Percentiles rank a stretch among this genome's conserved stretches.
phyloP scores from a whole-genome alignment of 2,113 vertebrate species.

The Phaetusa simplex region DNA sequence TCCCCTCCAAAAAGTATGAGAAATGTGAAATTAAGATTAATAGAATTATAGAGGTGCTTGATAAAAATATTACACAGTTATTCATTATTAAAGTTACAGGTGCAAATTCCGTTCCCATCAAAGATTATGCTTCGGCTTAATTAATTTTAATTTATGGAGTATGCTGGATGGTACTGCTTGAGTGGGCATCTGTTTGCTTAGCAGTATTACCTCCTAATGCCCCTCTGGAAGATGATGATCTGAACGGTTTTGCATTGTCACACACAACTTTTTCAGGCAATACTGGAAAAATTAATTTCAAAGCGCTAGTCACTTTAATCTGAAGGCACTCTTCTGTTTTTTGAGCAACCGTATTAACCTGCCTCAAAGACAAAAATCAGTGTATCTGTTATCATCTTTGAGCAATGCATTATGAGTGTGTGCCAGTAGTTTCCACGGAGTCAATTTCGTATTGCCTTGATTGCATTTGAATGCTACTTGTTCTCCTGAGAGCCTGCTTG shows the following conservation, averaged over 20 bases:
- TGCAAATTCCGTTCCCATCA: conserved; percentile 37
- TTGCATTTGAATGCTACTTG: conserved; percentile 20
- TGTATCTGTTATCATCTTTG: background rate
- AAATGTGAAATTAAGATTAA: background rate
- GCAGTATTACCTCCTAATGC: background rate
- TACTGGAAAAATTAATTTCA: background rate
- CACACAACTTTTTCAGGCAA: background rate
- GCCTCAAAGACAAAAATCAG: background rate
- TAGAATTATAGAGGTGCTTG: conserved; percentile 3
- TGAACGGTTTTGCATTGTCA: background rate
- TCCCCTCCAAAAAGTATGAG: background rate
- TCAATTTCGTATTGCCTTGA: background rate
- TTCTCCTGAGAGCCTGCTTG: conserved; percentile 11
- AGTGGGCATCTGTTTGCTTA: conserved; percentile 23
- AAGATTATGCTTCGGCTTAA: conserved; percentile 40
- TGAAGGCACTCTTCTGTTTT: background rate
- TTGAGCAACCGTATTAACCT: background rate
- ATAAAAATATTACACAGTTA: conserved; percentile 24
- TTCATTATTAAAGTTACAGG: conserved; percentile 48
- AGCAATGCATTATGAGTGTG: background rate
- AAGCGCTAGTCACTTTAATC: background rate
- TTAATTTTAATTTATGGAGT: conserved; percentile 64
- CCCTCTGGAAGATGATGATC: background rate
- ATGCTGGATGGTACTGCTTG: background rate
- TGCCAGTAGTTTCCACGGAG: background rate